These are phyloP conservation scores for Darevskia nairensis DNA, from an alignment of 2,797 vertebrate species.

Conservation along the genomic window DNA sequence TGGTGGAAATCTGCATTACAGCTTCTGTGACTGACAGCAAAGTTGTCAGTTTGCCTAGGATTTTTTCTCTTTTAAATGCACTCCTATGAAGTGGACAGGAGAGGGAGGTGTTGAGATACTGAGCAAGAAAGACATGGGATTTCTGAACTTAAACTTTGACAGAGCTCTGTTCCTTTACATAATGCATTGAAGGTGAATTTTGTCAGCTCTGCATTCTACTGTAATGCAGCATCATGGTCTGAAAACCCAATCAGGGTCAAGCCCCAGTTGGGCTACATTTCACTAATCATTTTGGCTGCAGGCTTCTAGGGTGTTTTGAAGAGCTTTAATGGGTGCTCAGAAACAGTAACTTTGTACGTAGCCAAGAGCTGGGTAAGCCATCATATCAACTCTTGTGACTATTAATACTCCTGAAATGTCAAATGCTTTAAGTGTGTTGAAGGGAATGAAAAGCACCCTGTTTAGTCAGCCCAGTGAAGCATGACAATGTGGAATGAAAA, in stretches of 20 bases:
- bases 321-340: too few relatives aligned
- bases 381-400: not conserved
- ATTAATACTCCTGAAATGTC: not conserved
- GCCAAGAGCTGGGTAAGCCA: not conserved
- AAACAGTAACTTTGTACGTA: not conserved
- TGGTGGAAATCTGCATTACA: not conserved
- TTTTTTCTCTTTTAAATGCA: not conserved
- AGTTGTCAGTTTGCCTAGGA: not conserved
- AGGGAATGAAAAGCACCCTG: constrained; percentile 35
- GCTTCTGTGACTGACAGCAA: not conserved
- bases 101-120: not conserved
- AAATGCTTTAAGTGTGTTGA: not conserved
- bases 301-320: not conserved
- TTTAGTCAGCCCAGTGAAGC: constrained; percentile 24
- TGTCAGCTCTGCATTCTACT: not conserved
- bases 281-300: not conserved
- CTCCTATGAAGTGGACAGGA: not conserved
- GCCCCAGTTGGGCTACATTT: too few relatives aligned
- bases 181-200: not conserved
- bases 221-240: not conserved
- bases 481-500: not conserved
- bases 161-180: not conserved
- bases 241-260: not conserved
- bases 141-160: not conserved
- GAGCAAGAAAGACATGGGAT: too few relatives aligned